Evolutionary conservation across 2,113 vertebrate species (phyloP).

Genomic region (Columba janthina): DNA sequence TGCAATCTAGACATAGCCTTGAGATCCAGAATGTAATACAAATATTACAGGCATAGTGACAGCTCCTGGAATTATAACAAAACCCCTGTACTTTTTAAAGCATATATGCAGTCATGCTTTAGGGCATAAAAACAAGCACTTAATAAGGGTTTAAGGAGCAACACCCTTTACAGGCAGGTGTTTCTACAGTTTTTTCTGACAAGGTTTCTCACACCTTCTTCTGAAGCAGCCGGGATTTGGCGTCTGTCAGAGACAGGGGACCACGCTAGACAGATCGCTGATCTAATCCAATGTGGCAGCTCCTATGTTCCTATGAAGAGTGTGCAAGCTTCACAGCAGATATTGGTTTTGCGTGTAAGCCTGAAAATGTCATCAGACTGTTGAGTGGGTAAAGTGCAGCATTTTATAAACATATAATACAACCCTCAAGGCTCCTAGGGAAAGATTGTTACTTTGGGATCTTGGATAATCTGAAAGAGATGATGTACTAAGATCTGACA

Average conservation of each 20-base stretch:
- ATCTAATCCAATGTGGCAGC: constrained; percentile 65
- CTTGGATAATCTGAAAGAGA: constrained; percentile 49
- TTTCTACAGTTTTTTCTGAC: constrained; percentile 26
- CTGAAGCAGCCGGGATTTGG: constrained; percentile 52
- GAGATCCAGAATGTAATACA: constrained; percentile 8
- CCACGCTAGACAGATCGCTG: constrained; percentile 46
- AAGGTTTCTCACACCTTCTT: constrained; percentile 45
- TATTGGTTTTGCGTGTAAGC: constrained; percentile 49
- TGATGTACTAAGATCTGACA: constrained; percentile 62
- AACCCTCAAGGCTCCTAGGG: constrained; percentile 30
- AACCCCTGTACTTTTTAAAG: background rate
- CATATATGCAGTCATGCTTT: constrained; percentile 7
- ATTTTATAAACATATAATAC: constrained; percentile 59
- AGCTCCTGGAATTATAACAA: constrained; percentile 32
- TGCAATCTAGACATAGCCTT: constrained; percentile 1
- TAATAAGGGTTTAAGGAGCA: constrained; percentile 14
- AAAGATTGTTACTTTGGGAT: constrained; percentile 55
- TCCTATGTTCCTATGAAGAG: constrained; percentile 33
- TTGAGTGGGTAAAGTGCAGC: constrained; percentile 62
- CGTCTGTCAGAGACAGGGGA: constrained; percentile 62
- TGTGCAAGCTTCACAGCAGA: constrained; percentile 12
- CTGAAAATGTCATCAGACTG: constrained; percentile 47
- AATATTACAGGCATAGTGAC: constrained; percentile 19
- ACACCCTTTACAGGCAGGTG: constrained; percentile 20
- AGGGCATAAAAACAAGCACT: constrained; percentile 41